These are phyloP conservation scores for Oreochromis grahami DNA, from an alignment of 2,797 vertebrate species.

Conservation along the genomic window DNA sequence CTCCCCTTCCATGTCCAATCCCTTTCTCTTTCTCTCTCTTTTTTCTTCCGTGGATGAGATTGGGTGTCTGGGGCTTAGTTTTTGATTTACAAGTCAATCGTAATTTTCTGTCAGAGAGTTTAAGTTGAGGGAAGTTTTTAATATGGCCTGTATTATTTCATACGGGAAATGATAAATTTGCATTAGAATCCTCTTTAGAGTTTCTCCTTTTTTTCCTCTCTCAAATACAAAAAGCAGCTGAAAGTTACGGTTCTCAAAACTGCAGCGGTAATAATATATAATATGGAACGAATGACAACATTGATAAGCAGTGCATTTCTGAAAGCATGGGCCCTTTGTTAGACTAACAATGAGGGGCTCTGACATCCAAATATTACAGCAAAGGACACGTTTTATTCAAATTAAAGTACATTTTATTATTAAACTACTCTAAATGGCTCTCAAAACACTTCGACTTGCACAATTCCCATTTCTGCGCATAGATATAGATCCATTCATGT, in stretches of 20 bases:
- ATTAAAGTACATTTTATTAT: not conserved
- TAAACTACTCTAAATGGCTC: not conserved
- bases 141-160: slow-evolving; percentile 54
- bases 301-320: not conserved
- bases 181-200: slow-evolving; percentile 42
- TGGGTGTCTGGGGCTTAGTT: slow-evolving; percentile 53
- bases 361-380: not conserved
- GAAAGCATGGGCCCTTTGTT: not conserved
- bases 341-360: not conserved
- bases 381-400: not conserved
- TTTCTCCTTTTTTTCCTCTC: not conserved
- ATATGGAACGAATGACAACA: not conserved
- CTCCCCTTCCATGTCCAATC: slow-evolving; percentile 7
- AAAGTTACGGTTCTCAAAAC: slow-evolving; percentile 4
- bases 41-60: slow-evolving; percentile 28
- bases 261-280: slow-evolving; percentile 16
- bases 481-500: not conserved
- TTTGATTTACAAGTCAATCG: slow-evolving; percentile 72
- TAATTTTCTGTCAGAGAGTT: slow-evolving; percentile 56
- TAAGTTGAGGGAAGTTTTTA: slow-evolving; percentile 61
- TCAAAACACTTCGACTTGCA: not conserved
- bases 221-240: not conserved
- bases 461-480: not conserved
- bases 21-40: not conserved
- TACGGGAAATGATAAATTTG: slow-evolving; percentile 46